Evolutionary conservation across 2,797 vertebrate genomes (phyloP).

Genomic region (Myotis vivesi): DNA sequence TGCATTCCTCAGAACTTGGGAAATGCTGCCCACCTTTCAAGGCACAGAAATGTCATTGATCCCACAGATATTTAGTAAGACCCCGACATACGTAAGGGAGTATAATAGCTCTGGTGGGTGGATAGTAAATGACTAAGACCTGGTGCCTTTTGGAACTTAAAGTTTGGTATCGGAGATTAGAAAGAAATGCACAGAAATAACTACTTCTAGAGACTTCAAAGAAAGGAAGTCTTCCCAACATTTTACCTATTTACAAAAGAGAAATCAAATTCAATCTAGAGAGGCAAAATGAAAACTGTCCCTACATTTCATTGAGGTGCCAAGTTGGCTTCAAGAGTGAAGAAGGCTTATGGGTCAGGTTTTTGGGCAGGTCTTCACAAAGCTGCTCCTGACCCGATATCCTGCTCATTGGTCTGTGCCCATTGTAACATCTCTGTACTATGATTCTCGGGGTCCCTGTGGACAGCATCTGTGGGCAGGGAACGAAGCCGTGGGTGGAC

Average conservation of each 20-base stretch:
- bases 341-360: neutral
- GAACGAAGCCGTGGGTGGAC: neutral
- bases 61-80: neutral
- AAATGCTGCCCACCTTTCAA: neutral
- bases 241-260: slow-evolving; percentile 23
- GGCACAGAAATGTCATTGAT: neutral
- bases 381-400: neutral
- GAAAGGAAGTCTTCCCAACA: neutral
- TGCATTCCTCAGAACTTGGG: neutral
- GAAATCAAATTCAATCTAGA: slow-evolving; percentile 25
- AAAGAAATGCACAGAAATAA: neutral
- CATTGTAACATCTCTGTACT: neutral
- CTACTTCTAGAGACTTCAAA: neutral
- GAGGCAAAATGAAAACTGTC: slow-evolving; percentile 11
- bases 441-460: neutral
- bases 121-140: neutral
- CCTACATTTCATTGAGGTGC: neutral
- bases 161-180: neutral
- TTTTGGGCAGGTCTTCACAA: neutral
- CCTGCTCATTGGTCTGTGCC: neutral
- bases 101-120: neutral
- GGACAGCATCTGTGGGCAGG: neutral
- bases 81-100: neutral
- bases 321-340: slow-evolving; percentile 5
- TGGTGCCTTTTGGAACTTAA: neutral